Conservation (phyloP, 2,888 invertebrate genomes). For the Drosophila cognata region DNA sequence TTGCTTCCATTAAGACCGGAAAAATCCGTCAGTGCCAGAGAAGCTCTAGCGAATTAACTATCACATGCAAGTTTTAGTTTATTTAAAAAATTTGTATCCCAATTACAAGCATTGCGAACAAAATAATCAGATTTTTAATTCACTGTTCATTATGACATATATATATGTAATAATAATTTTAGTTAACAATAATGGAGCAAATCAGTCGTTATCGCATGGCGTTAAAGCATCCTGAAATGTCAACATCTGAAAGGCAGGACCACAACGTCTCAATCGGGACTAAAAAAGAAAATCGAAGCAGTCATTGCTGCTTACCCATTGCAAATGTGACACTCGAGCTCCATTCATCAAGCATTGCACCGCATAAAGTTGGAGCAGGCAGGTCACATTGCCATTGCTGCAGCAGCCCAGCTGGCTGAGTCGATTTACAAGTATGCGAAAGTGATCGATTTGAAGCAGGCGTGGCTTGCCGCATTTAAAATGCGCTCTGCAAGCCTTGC, state of each 20-base stretch:
- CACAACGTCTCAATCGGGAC: constrained; percentile 1
- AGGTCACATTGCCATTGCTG: constrained; percentile 28
- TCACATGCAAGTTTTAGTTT: not conserved
- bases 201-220: constrained; percentile 20
- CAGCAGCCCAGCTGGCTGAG: constrained; percentile 34
- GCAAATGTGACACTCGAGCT: constrained; percentile 58
- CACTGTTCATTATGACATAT: not conserved
- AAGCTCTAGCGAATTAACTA: not conserved
- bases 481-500: constrained; percentile 63
- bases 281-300: constrained; percentile 14
- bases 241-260: constrained; percentile 2
- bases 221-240: constrained; percentile 4
- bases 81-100: not conserved
- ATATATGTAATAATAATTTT: not conserved
- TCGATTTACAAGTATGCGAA: constrained; percentile 73
- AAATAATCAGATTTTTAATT: not conserved
- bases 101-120: not conserved
- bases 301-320: constrained; percentile 30
- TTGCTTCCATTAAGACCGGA: not conserved
- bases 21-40: not conserved
- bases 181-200: not conserved
- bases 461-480: constrained; percentile 69
- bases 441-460: constrained; percentile 80
- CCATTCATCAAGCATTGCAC: constrained; percentile 25
- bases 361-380: constrained; percentile 21